Conservation (phyloP, 2,888 invertebrate genomes). For the Aphrophora alni region DNA sequence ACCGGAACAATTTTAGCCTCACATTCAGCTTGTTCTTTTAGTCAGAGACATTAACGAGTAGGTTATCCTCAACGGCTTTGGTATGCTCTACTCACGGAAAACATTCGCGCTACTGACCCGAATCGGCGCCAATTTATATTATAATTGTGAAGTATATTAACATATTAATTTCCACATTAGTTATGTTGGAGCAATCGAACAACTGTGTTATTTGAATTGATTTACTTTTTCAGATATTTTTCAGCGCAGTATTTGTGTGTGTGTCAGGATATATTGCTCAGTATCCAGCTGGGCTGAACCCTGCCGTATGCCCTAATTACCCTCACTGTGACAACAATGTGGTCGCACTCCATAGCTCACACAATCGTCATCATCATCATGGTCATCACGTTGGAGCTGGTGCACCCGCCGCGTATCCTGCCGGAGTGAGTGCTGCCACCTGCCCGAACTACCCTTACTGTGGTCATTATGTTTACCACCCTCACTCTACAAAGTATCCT, state of each 20-base stretch:
- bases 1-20: too few relatives aligned
- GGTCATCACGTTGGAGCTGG: background rate
- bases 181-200: too few relatives aligned
- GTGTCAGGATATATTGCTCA: slow-evolving; percentile 60
- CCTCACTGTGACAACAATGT: slow-evolving; percentile 62
- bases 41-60: too few relatives aligned
- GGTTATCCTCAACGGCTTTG: too few relatives aligned
- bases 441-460: slow-evolving; percentile 69
- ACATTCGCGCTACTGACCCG: too few relatives aligned
- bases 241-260: slow-evolving; percentile 53
- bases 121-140: too few relatives aligned
- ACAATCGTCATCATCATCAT: slow-evolving; percentile 53
- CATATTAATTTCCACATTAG: too few relatives aligned
- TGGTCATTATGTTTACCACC: slow-evolving; percentile 38
- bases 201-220: too few relatives aligned
- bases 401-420: slow-evolving; percentile 60
- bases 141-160: too few relatives aligned
- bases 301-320: slow-evolving; percentile 66
- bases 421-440: slow-evolving; percentile 61
- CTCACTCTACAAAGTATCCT: background rate
- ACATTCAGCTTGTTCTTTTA: too few relatives aligned
- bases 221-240: background rate
- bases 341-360: slow-evolving; percentile 60
- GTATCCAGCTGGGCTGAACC: slow-evolving; percentile 65
- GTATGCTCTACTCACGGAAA: too few relatives aligned